Evolutionary conservation across 2,888 invertebrate species (phyloP).

Genomic region (Chrysotoxum bicinctum): DNA sequence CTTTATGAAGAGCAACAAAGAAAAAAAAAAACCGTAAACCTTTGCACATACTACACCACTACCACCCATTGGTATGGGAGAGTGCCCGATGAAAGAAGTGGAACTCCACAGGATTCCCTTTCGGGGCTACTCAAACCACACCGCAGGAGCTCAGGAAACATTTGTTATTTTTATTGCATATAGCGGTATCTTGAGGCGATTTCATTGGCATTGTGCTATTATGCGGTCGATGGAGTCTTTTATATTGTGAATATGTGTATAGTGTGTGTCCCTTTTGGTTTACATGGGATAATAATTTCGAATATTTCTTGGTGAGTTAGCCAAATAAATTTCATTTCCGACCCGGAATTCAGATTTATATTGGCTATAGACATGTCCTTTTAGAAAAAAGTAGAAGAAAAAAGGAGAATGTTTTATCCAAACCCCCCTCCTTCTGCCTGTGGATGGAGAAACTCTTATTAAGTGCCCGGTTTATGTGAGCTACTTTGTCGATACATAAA

Average conservation of each 20-base stretch:
- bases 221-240: constrained; percentile 55
- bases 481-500: constrained; percentile 54
- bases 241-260: constrained; percentile 2
- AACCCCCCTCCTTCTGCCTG: background rate
- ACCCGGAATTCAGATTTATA: constrained; percentile 57
- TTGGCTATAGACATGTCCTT: constrained; percentile 35
- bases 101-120: background rate
- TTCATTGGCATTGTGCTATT: constrained; percentile 51
- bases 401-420: background rate
- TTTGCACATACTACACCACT: no score
- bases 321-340: constrained; percentile 69
- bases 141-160: constrained; percentile 54
- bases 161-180: constrained; percentile 70
- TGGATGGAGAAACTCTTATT: constrained; percentile 11
- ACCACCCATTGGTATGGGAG: constrained; percentile 18
- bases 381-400: background rate
- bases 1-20: background rate
- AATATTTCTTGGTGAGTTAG: constrained; percentile 60
- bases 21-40: background rate
- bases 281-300: constrained; percentile 62
- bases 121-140: constrained; percentile 11
- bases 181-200: constrained; percentile 55
- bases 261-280: constrained; percentile 7
- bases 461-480: constrained; percentile 47
- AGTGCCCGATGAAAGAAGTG: constrained; percentile 20